Conservation (phyloP, 92 coral and sea anemone genomes). For the Epizoanthus illoricatus region DNA sequence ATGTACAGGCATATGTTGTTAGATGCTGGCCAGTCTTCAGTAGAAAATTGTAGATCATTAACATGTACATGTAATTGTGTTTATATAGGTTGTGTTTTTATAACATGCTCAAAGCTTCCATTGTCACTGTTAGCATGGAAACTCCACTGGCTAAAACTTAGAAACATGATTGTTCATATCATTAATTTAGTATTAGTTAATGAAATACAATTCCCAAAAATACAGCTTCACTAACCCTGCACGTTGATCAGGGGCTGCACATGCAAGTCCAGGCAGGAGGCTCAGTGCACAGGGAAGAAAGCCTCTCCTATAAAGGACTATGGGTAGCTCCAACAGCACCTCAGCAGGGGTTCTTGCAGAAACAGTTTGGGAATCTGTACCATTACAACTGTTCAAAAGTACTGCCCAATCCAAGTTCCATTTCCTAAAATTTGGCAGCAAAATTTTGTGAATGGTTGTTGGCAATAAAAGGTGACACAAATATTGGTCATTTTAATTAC, state of each 20-base stretch:
- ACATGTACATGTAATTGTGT: too few relatives aligned
- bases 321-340: slow-evolving; percentile 46
- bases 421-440: slow-evolving; percentile 26
- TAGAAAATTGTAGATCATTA: too few relatives aligned
- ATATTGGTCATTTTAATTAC: too few relatives aligned
- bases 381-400: slow-evolving; percentile 19
- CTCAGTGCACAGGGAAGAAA: slow-evolving; percentile 51
- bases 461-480: not conserved
- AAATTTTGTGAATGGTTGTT: not conserved
- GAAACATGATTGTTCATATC: too few relatives aligned
- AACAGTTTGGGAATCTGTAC: slow-evolving; percentile 31
- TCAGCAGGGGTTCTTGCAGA: slow-evolving; percentile 12
- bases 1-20: too few relatives aligned
- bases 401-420: slow-evolving; percentile 60
- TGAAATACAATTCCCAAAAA: not conserved
- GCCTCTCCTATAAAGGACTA: slow-evolving; percentile 49
- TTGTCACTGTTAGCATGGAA: too few relatives aligned
- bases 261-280: slow-evolving; percentile 51
- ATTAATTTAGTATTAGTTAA: too few relatives aligned
- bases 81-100: too few relatives aligned
- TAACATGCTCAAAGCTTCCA: too few relatives aligned
- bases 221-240: slow-evolving; percentile 6
- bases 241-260: not conserved
- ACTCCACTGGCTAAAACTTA: too few relatives aligned
- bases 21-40: too few relatives aligned